phyloP scores from a whole-genome alignment of 2,113 vertebrate species.

The Suricata suricatta region DNA sequence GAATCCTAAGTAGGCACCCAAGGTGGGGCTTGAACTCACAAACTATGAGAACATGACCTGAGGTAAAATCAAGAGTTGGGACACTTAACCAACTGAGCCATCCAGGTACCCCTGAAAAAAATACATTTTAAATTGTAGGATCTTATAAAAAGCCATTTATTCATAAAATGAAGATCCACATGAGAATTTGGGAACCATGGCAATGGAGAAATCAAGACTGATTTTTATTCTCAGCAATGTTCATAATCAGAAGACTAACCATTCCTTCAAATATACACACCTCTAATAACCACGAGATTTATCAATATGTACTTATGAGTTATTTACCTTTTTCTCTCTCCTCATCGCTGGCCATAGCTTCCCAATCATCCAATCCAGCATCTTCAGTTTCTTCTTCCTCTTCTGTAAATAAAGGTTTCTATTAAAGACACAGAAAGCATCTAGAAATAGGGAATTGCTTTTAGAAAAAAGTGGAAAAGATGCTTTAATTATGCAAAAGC shows the following conservation, averaged over 20 bases:
- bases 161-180: not conserved
- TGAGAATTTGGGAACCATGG: not conserved
- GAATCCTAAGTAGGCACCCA: no score
- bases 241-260: not conserved
- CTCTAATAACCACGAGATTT: not conserved
- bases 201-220: not conserved
- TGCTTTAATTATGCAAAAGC: slow-evolving; percentile 6
- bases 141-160: not conserved
- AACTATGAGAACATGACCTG: no score
- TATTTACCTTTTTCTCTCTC: slow-evolving; percentile 88
- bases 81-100: not conserved
- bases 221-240: not conserved
- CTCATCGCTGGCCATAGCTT: slow-evolving; percentile 96
- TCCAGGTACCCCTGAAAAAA: not conserved
- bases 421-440: slow-evolving; percentile 9
- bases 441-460: not conserved
- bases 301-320: not conserved
- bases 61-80: no score
- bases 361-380: slow-evolving; percentile 94
- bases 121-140: not conserved
- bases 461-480: slow-evolving; percentile 4
- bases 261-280: not conserved
- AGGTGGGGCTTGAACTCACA: no score
- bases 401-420: slow-evolving; percentile 79
- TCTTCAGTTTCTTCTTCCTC: slow-evolving; percentile 87